Base-by-base conservation (phyloP, 1,140 invertebrate species). In the Megalonaias nervosa region DNA sequence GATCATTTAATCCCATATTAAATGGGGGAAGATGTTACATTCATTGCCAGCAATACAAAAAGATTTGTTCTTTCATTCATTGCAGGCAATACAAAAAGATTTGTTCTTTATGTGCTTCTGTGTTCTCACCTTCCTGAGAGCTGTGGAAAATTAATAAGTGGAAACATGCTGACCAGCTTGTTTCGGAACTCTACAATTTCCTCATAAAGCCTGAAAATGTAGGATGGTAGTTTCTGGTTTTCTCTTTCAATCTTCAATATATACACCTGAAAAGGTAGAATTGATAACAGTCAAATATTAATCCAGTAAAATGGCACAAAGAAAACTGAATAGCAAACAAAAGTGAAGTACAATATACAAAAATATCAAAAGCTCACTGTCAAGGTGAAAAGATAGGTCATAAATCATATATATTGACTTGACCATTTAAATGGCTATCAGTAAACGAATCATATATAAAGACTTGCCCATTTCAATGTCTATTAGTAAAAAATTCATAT, bases 161-260 rank as follows among this genome's bases (percentile, higher is more conserved):
- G 97, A 93, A 97, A 99, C 87, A 96, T 94, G 72, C 96, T 92
- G 86, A 96, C 96, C 11, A 99, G 92, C 92, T 99, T 99, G 86
- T 97, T 95, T 90, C 99, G 95, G 75, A 99, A 95, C 91, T 99
- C 98, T 21, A 95, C 95, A 91, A 99, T 99, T 91, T 99, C 98
- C 84, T 97, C 96, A 90, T 98, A 99, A 1, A 96, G 96, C 71
- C 98, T 94, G 89, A 98, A 97, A 56, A 99, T 92, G 86, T 96
- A 95, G 69, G 95, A 94, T 0, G 96, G 94, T 85, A 97, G 96
- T 14, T 93, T 93, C 88, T 97, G 95, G 73, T 94, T 94, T 82
- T 95, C 95, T 73, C 98, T 92, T 82, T 95, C 94, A 64, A 99
- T 95, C 83, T 94, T 93, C 64, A 99, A 91, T 83, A 98, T 95